Percentiles rank a stretch among this genome's conserved stretches.
These are phyloP conservation scores for Siderastrea radians DNA, from an alignment of 92 coral and sea anemone genomes.

Conservation along the genomic window DNA sequence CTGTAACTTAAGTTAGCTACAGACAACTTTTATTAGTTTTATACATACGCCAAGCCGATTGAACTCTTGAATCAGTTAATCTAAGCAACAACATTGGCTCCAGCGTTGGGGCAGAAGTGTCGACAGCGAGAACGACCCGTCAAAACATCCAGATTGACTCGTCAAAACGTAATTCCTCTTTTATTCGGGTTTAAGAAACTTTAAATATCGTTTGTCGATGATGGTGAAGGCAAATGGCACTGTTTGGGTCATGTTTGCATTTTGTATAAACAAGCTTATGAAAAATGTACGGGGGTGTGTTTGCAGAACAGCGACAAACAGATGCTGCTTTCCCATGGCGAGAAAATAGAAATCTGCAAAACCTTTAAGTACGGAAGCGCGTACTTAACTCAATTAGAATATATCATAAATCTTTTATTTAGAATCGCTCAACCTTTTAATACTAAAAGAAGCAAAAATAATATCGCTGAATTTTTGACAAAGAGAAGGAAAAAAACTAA, in stretches of 20 bases:
- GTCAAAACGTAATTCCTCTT: constrained; percentile 35
- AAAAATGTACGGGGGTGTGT: constrained; percentile 79
- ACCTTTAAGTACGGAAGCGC: constrained; percentile 61
- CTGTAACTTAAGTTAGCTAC: constrained; percentile 20
- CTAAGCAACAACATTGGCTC: not conserved
- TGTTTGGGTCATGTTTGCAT: constrained; percentile 78
- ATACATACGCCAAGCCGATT: constrained; percentile 1
- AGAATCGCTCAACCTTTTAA: constrained; percentile 73
- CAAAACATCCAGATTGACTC: constrained; percentile 14
- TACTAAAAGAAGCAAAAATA: constrained; percentile 53
- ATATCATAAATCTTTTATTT: constrained; percentile 85
- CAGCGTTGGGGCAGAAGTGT: not conserved
- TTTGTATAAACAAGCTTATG: constrained; percentile 81
- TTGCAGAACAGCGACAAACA: constrained; percentile 70
- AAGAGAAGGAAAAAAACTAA: constrained; percentile 16
- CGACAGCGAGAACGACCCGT: not conserved
- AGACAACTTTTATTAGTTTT: constrained; percentile 25
- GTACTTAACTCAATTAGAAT: constrained; percentile 73
- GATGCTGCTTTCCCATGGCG: constrained; percentile 87
- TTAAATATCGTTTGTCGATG: constrained; percentile 34
- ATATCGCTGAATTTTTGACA: constrained; percentile 37
- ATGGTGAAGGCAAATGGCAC: constrained; percentile 65
- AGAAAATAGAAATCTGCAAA: constrained; percentile 60
- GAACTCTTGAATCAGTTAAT: not conserved
- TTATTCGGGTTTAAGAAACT: constrained; percentile 29